These are phyloP conservation scores for Diplolepis rosae DNA, from an alignment of 2,888 invertebrate species.

Conservation along the genomic window DNA sequence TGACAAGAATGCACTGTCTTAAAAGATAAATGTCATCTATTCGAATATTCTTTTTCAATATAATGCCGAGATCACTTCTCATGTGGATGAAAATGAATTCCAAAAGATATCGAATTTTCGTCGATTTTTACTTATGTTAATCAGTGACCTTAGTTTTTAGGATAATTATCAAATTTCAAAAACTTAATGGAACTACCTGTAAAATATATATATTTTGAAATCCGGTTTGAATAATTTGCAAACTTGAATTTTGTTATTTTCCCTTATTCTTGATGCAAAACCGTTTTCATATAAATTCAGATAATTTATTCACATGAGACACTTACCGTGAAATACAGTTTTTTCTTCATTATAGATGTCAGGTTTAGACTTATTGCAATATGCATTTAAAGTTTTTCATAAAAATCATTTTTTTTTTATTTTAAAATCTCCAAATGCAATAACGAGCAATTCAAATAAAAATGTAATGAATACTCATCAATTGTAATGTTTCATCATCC, in stretches of 20 bases:
- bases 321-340: background rate
- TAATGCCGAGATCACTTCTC: constrained; percentile 5
- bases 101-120: background rate
- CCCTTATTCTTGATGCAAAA: background rate
- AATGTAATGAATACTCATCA: background rate
- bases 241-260: background rate
- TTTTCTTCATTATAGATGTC: background rate
- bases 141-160: too few relatives aligned
- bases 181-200: background rate
- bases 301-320: background rate
- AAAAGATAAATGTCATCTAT: background rate
- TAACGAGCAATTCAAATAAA: background rate
- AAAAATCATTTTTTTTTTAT: background rate
- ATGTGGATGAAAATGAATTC: background rate
- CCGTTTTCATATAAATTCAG: constrained; percentile 3
- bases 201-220: background rate
- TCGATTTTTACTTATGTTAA: background rate
- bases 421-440: background rate
- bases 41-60: constrained; percentile 20
- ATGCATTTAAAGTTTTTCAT: background rate
- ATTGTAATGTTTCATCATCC: background rate
- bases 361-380: background rate
- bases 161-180: background rate
- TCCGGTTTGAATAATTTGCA: background rate
- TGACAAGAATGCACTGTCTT: background rate